These are phyloP conservation scores for Peromyscus polionotus DNA, from an alignment of 2,113 vertebrate genomes.

Conservation along the genomic window DNA sequence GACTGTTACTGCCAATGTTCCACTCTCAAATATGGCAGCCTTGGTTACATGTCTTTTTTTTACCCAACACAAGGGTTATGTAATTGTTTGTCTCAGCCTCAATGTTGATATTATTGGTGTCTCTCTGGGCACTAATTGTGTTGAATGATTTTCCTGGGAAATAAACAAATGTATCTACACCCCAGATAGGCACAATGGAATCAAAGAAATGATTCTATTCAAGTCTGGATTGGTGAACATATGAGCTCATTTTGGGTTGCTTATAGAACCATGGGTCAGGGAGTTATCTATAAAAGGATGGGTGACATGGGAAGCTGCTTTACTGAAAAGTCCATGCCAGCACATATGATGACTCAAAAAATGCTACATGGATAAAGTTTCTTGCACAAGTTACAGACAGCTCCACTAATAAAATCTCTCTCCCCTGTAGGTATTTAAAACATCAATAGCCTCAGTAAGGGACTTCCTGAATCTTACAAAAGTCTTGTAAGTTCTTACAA, in stretches of 20 bases:
- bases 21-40: neutral
- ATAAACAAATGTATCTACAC: too few relatives aligned
- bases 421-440: neutral
- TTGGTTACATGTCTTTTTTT: neutral
- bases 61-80: too few relatives aligned
- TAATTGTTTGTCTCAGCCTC: neutral
- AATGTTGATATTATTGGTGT: neutral
- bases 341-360: neutral
- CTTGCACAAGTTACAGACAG: neutral
- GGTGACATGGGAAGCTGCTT: neutral
- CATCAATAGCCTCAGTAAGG: neutral
- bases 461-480: too few relatives aligned
- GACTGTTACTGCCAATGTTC: too few relatives aligned
- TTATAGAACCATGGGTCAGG: neutral
- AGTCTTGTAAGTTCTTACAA: neutral
- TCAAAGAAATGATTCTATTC: neutral
- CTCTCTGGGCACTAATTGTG: neutral
- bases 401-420: neutral
- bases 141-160: too few relatives aligned
- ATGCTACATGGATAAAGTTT: neutral
- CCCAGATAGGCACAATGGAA: neutral
- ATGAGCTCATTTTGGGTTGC: neutral
- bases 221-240: neutral
- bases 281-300: neutral
- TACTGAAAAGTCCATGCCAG: neutral